A percentile compares a stretch with the other conserved stretches of the same genome.
These are phyloP conservation scores for Rhadinocentrus ornatus DNA, from an alignment of 2,797 vertebrate species.

Conservation along the genomic window DNA sequence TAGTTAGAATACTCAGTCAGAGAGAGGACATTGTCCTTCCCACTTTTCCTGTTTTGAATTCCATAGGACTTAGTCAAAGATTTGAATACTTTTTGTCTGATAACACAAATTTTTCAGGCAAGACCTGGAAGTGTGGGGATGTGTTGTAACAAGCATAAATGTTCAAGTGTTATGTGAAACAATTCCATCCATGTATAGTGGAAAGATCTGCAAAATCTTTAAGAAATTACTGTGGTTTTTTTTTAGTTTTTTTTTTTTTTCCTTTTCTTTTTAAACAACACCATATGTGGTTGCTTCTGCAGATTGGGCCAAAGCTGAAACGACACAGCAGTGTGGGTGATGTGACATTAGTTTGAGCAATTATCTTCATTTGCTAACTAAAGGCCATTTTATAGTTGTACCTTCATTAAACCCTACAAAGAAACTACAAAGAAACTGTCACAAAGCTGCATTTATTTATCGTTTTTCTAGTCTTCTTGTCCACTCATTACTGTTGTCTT, in stretches of 20 bases:
- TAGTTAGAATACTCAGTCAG: conserved; percentile 42
- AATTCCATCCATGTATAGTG: not conserved
- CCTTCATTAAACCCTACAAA: not conserved
- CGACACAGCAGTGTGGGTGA: not conserved
- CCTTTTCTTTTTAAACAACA: not conserved
- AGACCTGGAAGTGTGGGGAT: not conserved
- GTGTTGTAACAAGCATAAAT: not conserved
- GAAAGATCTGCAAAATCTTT: not conserved
- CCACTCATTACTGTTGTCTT: not conserved
- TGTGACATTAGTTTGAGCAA: not conserved
- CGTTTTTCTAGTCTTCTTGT: not conserved
- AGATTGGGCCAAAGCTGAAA: not conserved
- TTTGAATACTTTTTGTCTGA: conserved; percentile 45
- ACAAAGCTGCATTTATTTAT: not conserved
- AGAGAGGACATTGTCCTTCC: conserved; percentile 39
- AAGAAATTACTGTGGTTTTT: not conserved
- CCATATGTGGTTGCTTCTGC: not conserved
- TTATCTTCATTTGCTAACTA: not conserved
- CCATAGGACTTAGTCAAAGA: conserved; percentile 33
- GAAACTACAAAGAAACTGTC: not conserved
- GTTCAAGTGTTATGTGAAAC: not conserved
- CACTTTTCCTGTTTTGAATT: conserved; percentile 77
- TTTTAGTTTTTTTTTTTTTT: not conserved
- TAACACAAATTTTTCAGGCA: conserved; percentile 39
- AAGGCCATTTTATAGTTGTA: not conserved